A percentile compares a stretch with the other conserved stretches of the same genome.
Conservation (phyloP, 2,888 invertebrate species). For the Operophtera brumata region DNA sequence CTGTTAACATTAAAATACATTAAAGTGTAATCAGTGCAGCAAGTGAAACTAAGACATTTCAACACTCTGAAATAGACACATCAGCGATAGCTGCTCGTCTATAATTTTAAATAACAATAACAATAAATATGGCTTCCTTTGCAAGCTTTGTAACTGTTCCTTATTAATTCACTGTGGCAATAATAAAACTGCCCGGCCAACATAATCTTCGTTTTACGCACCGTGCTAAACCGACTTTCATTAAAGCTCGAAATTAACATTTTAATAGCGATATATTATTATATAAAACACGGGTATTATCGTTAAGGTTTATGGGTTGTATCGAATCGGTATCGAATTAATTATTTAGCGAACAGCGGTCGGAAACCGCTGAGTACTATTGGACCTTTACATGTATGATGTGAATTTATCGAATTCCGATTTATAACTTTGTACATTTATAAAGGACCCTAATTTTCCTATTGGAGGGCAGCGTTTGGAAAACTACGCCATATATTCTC, state of each 20-base stretch:
- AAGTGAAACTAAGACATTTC: too few relatives aligned
- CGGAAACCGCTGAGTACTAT: constrained; percentile 33
- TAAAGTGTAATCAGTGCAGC: too few relatives aligned
- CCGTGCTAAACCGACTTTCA: constrained; percentile 73
- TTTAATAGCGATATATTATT: constrained; percentile 76
- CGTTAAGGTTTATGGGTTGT: constrained; percentile 57
- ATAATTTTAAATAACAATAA: too few relatives aligned
- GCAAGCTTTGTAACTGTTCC: constrained; percentile 16
- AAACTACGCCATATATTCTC: too few relatives aligned
- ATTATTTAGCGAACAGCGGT: constrained; percentile 46
- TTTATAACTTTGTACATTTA: not conserved
- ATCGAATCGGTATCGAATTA: constrained; percentile 45
- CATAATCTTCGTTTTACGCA: constrained; percentile 71
- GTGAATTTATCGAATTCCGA: not conserved
- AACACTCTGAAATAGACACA: too few relatives aligned
- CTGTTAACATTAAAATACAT: too few relatives aligned
- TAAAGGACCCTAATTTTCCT: not conserved
- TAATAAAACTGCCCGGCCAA: constrained; percentile 68
- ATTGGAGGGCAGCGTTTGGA: too few relatives aligned
- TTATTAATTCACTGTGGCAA: constrained; percentile 30
- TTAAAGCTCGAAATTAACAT: constrained; percentile 76
- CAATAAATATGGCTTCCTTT: constrained; percentile 1
- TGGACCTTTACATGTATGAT: constrained; percentile 5
- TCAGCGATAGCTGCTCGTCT: too few relatives aligned
- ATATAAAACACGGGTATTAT: constrained; percentile 60